Base-by-base conservation (phyloP, 2,113 vertebrate species). In the Synchiropus splendidus region DNA sequence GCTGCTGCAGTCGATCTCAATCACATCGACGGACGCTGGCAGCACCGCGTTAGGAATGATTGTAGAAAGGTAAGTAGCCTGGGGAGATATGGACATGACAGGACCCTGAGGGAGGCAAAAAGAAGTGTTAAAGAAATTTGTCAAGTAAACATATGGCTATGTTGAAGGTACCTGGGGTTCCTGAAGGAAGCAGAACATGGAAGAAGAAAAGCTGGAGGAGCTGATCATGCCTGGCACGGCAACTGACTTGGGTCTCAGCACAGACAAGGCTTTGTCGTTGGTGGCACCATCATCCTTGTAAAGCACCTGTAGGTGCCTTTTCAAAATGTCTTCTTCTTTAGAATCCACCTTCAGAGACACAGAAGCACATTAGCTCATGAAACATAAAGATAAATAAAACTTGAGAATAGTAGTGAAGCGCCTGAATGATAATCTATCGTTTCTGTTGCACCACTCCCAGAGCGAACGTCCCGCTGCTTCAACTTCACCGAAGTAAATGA, bases 31-130 rank as follows among this genome's bases (percentile, higher is more conserved):
- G 0, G 89, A 88, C 44, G 87, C 86, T 0, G 94, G 92, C 62
- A 98, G 74, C 47, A 97, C 80, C 0, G 94, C 94, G 1, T 98
- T 94, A 2, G 92, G 94, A 54, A 98, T 98, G 69, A 98, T 92
- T 60, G 91, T 97, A 1, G 94, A 98, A 79, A 98, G 63, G 74
- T 97, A 98, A 13, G 94, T 92, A 46, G 89, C 94, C 75, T 98
- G 94, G 6, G 94, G 94, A 0, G 94, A 98, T 68, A 98, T 91
- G 45, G 90, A 97, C 86, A 98, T 92, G 50, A 94, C 94, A 0
- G 91, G 94, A 39, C 89, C 83, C 72, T 83, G 13, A 6, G 49
- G 30, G 16, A 37, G 34, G 42, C 35, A 11, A 54, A 12, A 43
- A 42, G 6, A n/a, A 3, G 6, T 12, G 8, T 43, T 40, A n/a